Conservation (phyloP, 2,888 invertebrate genomes). For the Andrena trimmerana region DNA sequence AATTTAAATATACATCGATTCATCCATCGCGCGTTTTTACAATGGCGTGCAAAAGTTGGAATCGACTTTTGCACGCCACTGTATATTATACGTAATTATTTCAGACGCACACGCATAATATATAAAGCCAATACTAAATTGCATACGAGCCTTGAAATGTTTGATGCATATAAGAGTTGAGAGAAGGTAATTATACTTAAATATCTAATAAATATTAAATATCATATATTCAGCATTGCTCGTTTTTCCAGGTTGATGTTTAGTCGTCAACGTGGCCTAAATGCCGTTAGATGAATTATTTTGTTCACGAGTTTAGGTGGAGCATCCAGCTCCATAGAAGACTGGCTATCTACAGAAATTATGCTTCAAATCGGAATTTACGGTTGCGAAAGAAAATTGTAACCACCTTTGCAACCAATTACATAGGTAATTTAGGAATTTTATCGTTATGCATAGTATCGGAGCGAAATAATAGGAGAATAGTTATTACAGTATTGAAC, state of each 20-base stretch:
- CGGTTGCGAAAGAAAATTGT: slow-evolving; percentile 20
- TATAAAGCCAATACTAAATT: slow-evolving; percentile 30
- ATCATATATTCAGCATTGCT: not conserved
- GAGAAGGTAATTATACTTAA: slow-evolving; percentile 30
- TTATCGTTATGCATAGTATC: slow-evolving; percentile 22
- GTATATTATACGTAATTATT: slow-evolving; percentile 17
- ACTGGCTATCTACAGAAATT: slow-evolving; percentile 41
- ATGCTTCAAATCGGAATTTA: slow-evolving; percentile 27
- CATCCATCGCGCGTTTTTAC: not conserved
- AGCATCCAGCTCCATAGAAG: slow-evolving; percentile 43
- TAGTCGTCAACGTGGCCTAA: not conserved
- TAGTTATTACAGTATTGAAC: slow-evolving; percentile 31
- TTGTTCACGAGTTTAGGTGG: slow-evolving; percentile 18
- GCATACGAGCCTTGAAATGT: not conserved
- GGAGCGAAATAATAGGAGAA: slow-evolving; percentile 14
- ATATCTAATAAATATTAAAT: not conserved
- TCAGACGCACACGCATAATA: slow-evolving; percentile 34
- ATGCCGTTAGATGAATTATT: slow-evolving; percentile 30
- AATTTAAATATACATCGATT: not conserved
- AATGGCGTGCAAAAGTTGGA: too few species aligned
- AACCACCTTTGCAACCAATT: slow-evolving; percentile 19
- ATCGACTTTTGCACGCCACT: too few species aligned
- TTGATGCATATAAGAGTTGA: slow-evolving; percentile 19
- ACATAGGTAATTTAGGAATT: slow-evolving; percentile 32
- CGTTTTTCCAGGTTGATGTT: slow-evolving; percentile 35